phyloP scores from a whole-genome alignment of 2,113 vertebrate species.

The Callipepla californica region DNA sequence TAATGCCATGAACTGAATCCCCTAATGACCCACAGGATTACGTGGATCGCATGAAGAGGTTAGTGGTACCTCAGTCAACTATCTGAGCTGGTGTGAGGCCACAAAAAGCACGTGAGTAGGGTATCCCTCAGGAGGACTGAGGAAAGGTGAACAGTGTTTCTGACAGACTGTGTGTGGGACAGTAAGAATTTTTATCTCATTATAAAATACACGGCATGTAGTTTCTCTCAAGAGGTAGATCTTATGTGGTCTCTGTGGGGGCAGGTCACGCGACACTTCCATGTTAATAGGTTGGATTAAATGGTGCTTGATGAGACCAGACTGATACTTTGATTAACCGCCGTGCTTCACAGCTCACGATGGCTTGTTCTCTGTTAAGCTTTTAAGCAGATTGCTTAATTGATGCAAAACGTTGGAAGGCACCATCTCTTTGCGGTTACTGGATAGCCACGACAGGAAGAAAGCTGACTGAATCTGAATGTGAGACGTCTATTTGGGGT shows the following conservation, averaged over 20 bases:
- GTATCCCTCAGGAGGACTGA: background rate
- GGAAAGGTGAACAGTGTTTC: background rate
- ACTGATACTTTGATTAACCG: conserved; percentile 56
- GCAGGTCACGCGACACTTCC: conserved; percentile 10
- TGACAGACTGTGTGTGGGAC: background rate
- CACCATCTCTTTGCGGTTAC: background rate
- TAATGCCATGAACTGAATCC: background rate
- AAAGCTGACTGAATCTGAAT: background rate
- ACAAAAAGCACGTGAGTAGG: background rate
- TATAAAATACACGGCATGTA: background rate
- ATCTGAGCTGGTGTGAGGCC: background rate
- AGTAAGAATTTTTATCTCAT: conserved; percentile 8
- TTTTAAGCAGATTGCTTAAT: conserved; percentile 42
- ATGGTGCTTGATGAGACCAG: conserved; percentile 42
- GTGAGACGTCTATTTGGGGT: background rate
- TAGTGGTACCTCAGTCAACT: background rate
- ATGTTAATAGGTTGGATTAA: conserved; percentile 1
- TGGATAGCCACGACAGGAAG: background rate
- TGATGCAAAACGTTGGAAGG: background rate
- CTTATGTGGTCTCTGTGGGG: conserved; percentile 15
- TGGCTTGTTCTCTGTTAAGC: conserved; percentile 2
- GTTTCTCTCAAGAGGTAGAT: conserved; percentile 17
- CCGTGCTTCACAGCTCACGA: conserved; percentile 1
- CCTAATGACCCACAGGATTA: background rate
- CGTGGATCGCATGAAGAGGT: background rate